Conservation (phyloP, 1,140 invertebrate species). For the Bombus pyrosoma region DNA sequence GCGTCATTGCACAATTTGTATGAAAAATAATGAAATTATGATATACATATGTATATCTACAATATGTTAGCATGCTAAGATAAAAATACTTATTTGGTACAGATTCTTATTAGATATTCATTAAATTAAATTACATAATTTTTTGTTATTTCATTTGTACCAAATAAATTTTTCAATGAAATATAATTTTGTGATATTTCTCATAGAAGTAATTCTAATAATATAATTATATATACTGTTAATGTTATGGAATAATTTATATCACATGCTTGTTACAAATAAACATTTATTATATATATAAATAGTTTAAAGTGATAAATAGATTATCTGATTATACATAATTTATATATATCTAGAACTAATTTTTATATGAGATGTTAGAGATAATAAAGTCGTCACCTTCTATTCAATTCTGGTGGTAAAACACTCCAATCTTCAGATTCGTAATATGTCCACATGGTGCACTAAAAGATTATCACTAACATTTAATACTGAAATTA, state of each 20-base stretch:
- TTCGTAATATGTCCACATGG: constrained; percentile 89
- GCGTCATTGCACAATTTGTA: constrained; percentile 52
- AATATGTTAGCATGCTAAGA: neutral
- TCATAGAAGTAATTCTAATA: neutral
- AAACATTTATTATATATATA: neutral
- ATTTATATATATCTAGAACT: neutral
- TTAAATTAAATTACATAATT: neutral
- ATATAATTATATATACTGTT: neutral
- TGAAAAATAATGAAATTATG: constrained; percentile 28
- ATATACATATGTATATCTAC: neutral
- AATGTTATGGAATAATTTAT: neutral
- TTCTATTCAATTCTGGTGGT: constrained; percentile 91
- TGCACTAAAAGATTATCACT: constrained; percentile 51
- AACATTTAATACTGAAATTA: constrained; percentile 43
- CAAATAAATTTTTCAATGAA: neutral
- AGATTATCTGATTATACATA: neutral
- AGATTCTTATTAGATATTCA: neutral
- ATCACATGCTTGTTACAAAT: neutral
- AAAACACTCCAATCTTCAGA: constrained; percentile 90
- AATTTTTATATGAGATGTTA: neutral
- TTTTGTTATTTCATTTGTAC: neutral
- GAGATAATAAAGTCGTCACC: constrained; percentile 81
- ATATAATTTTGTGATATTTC: neutral
- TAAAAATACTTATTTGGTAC: neutral
- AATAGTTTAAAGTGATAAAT: neutral